Percentiles rank a stretch among this genome's conserved stretches.
These are phyloP conservation scores for Whitmania pigra DNA, from an alignment of 1,140 invertebrate genomes.

Conservation along the genomic window DNA sequence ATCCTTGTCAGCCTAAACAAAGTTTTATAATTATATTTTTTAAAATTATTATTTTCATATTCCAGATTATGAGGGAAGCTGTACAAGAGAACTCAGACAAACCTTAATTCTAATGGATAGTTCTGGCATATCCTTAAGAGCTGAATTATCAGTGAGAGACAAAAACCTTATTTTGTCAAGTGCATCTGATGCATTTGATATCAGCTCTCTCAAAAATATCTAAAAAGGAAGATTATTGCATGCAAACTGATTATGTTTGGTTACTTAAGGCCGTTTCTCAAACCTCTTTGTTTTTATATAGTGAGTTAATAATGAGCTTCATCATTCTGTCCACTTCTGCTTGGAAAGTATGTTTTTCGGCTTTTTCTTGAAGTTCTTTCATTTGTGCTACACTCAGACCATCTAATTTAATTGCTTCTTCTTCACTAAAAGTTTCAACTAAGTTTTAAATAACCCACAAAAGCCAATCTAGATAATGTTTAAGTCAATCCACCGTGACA, in stretches of 20 bases:
- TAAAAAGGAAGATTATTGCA: constrained; percentile 38
- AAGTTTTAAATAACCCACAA: not conserved
- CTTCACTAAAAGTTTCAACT: constrained; percentile 53
- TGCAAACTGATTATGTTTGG: not conserved
- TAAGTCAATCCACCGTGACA: constrained; percentile 46
- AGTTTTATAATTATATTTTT: not conserved
- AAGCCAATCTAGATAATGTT: not conserved
- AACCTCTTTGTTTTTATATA: constrained; percentile 93
- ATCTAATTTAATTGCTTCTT: constrained; percentile 92
- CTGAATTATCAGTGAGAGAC: constrained; percentile 70
- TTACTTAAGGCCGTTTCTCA: not conserved
- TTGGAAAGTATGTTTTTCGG: constrained; percentile 82
- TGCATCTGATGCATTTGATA: constrained; percentile 63
- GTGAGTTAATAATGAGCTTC: constrained; percentile 97
- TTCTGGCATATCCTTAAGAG: constrained; percentile 65
- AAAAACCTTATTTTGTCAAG: constrained; percentile 55
- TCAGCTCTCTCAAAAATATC: constrained; percentile 92
- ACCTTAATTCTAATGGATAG: constrained; percentile 80
- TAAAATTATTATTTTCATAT: not conserved
- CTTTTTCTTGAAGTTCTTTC: constrained; percentile 74
- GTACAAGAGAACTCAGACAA: constrained; percentile 24
- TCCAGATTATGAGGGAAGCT: no score
- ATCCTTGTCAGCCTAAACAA: constrained; percentile 64
- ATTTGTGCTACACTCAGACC: constrained; percentile 79
- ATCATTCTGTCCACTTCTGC: constrained; percentile 98